These are phyloP conservation scores for Pelvicachromis taeniatus DNA, from an alignment of 2,113 vertebrate species.

Conservation along the genomic window DNA sequence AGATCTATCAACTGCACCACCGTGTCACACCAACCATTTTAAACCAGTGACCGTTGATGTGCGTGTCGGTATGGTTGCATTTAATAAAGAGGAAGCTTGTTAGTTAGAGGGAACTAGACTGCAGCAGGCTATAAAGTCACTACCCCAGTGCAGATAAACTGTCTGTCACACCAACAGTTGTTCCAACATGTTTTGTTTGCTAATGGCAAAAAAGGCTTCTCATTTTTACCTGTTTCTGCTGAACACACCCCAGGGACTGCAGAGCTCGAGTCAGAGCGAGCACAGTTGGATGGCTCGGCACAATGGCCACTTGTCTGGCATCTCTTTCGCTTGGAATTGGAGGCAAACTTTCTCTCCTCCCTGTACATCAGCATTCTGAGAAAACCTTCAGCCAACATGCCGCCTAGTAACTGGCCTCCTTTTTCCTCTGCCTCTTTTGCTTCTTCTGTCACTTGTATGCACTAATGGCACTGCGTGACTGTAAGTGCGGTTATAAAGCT, in stretches of 20 bases:
- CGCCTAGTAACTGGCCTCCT: background rate
- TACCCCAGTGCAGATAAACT: background rate
- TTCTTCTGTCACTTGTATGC: background rate
- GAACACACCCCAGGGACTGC: background rate
- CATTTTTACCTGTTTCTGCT: constrained; percentile 38
- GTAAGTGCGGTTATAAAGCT: background rate
- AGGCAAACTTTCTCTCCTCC: constrained; percentile 30
- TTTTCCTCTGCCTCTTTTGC: background rate
- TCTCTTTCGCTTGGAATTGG: background rate
- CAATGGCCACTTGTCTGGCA: background rate
- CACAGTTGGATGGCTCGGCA: background rate
- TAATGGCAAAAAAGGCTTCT: background rate
- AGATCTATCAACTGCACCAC: background rate
- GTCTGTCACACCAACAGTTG: background rate
- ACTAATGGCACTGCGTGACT: background rate
- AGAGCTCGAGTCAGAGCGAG: background rate
- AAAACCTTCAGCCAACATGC: constrained; percentile 71
- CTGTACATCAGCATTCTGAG: constrained; percentile 53
- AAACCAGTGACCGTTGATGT: background rate
- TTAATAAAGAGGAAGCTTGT: background rate
- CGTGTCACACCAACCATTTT: background rate
- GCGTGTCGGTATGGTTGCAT: background rate
- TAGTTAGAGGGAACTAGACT: background rate
- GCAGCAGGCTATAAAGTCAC: background rate
- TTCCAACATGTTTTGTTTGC: background rate